Percentiles rank a stretch among this genome's conserved stretches.
phyloP scores from a whole-genome alignment of 1,140 invertebrate genomes.

The Saccostrea echinata region DNA sequence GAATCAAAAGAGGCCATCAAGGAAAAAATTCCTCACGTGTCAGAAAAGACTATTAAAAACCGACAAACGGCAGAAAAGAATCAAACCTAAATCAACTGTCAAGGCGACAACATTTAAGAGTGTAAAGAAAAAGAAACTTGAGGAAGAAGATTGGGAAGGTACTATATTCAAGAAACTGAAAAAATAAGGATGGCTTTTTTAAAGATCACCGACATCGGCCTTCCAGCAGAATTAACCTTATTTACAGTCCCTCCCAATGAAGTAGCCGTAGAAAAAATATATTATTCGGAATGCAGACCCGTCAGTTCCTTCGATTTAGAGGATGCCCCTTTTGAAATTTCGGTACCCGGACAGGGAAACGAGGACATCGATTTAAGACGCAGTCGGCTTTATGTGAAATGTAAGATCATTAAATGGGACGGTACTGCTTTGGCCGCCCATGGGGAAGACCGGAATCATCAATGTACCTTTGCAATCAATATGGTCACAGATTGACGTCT shows the following conservation, averaged over 20 bases:
- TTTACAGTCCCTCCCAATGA: constrained; percentile 50
- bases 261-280: constrained; percentile 52
- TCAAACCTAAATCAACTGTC: constrained; percentile 19
- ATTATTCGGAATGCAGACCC: constrained; percentile 48
- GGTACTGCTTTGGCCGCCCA: constrained; percentile 42
- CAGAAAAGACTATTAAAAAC: constrained; percentile 23
- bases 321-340: constrained; percentile 51
- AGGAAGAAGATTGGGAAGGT: background rate
- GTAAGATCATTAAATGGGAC: constrained; percentile 49
- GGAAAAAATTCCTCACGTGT: constrained; percentile 33
- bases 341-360: constrained; percentile 34
- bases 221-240: constrained; percentile 45
- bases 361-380: constrained; percentile 54
- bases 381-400: constrained; percentile 47
- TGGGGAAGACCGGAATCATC: constrained; percentile 47
- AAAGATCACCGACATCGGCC: constrained; percentile 42
- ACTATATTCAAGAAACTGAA: constrained; percentile 29
- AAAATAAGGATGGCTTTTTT: constrained; percentile 39
- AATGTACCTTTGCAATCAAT: constrained; percentile 53
- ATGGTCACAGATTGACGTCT: constrained; percentile 53
- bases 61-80: constrained; percentile 2
- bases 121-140: background rate
- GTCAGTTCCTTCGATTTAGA: constrained; percentile 14
- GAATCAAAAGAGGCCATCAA: constrained; percentile 41
- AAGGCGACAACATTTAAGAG: constrained; percentile 5